These are phyloP conservation scores for Lasioglossum albipes DNA, from an alignment of 1,140 invertebrate genomes.

Conservation along the genomic window DNA sequence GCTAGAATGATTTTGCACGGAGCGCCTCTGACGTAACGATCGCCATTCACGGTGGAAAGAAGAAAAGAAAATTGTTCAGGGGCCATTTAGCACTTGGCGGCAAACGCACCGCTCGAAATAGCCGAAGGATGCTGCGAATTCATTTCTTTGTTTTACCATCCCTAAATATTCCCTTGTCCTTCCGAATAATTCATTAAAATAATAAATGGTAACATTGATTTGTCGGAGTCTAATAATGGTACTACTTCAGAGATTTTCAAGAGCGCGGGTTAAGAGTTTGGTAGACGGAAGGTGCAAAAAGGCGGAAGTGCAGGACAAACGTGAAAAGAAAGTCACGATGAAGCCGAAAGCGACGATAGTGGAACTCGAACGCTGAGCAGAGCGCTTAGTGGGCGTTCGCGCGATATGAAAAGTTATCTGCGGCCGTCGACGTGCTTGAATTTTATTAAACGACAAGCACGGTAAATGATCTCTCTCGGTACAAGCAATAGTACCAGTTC, in stretches of 20 bases:
- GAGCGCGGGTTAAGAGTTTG: too few species aligned
- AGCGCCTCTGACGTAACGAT: background rate
- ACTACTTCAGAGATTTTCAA: too few species aligned
- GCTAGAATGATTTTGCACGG: background rate
- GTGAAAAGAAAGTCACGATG: background rate
- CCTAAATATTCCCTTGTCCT: too few species aligned
- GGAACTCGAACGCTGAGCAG: background rate
- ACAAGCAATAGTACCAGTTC: conserved; percentile 10
- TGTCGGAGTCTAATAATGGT: too few species aligned
- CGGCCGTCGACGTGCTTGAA: conserved; percentile 3
- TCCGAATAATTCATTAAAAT: too few species aligned
- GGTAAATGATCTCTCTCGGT: conserved; percentile 25
- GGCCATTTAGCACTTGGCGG: background rate
- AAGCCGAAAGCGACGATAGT: background rate
- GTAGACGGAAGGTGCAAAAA: background rate
- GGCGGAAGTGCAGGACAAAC: background rate
- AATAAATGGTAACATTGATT: too few species aligned
- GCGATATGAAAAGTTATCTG: conserved; percentile 59
- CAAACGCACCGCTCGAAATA: background rate
- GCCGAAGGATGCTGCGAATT: too few species aligned
- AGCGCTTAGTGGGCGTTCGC: conserved; percentile 45
- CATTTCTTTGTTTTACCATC: too few species aligned
- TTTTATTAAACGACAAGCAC: conserved; percentile 39
- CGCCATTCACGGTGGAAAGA: background rate
- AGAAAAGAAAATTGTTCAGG: conserved; percentile 1